These are phyloP conservation scores for Atta colombica DNA, from an alignment of 1,140 invertebrate genomes.

Conservation along the genomic window DNA sequence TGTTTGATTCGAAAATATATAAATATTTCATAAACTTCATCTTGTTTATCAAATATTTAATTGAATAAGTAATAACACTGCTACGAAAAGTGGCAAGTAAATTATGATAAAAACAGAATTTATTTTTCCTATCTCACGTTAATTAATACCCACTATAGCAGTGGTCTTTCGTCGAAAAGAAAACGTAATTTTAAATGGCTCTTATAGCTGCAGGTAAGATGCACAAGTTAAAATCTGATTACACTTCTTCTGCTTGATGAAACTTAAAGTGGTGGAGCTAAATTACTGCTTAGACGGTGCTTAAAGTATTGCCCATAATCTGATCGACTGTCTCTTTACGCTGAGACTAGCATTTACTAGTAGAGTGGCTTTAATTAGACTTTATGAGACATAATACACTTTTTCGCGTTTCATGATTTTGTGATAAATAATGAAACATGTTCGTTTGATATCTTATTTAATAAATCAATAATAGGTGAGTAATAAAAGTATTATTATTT, in stretches of 20 bases:
- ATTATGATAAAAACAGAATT: slow-evolving; percentile 32
- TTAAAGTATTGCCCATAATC: slow-evolving; percentile 55
- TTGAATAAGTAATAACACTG: background rate
- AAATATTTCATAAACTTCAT: background rate
- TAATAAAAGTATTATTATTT: slow-evolving; percentile 8
- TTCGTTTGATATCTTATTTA: background rate
- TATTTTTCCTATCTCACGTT: slow-evolving; percentile 8
- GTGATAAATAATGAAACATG: slow-evolving; percentile 20
- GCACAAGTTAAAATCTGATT: slow-evolving; percentile 60
- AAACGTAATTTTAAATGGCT: slow-evolving; percentile 54
- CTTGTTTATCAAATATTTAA: slow-evolving; percentile 12
- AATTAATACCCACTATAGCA: slow-evolving; percentile 12
- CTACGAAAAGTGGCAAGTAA: background rate
- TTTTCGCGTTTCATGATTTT: slow-evolving; percentile 29
- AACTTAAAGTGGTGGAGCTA: slow-evolving; percentile 57
- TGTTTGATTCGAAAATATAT: slow-evolving; percentile 16
- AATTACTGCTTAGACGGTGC: slow-evolving; percentile 62
- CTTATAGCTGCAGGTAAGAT: slow-evolving; percentile 48
- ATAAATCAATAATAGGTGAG: background rate
- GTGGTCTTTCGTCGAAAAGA: slow-evolving; percentile 39
- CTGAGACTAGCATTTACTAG: slow-evolving; percentile 44
- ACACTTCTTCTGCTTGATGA: slow-evolving; percentile 52
- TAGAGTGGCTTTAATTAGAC: slow-evolving; percentile 51
- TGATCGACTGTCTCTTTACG: slow-evolving; percentile 58
- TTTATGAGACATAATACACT: slow-evolving; percentile 46